Base-by-base conservation (phyloP, 2,113 vertebrate genomes). In the Myotis yumanensis region DNA sequence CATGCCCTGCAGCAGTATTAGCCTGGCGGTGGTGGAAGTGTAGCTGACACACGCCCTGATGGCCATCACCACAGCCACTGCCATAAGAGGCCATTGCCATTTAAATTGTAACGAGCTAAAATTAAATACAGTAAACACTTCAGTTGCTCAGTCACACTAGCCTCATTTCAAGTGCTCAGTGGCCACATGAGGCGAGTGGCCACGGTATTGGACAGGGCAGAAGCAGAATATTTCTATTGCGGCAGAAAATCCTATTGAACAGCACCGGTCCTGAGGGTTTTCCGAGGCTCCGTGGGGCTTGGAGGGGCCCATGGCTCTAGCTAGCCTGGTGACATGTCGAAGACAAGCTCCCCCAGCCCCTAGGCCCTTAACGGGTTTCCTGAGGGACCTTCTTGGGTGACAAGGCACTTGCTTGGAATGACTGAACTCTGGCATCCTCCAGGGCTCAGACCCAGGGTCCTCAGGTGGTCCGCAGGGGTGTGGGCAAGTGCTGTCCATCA, bases 181-280 rank as follows among this genome's bases (percentile, higher is more conserved):
- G 10, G 54, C 72, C 40, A 10, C 79, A 73, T 11, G 72, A 69
- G 76, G 69, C 62, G 11, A 2, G 57, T 22, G 82, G 32, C 83
- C 32, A 18, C 3, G 1, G 30, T 3, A 4, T 35, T 30, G 7
- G 54, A 23, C 7, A 10, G 64, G 3, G 40, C 15, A n/a, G 43
- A 72, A 8, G n/a, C 0, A 23, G 30, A 48, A 3, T 22, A 0
- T 35, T 22, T 9, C 62, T 7, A 1, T 40, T 30, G 8, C 2
- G 7, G 15, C 40, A 54, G 84, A 16, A 77, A 37, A 75, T n/a
- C 51, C 35, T 76, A 0, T 3, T 20, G 40, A 52, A 4, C 52
- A 11, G 40, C 18, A 6, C 77, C 84, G 51, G 43, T 11, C n/a
- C 51, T 1, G 37, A 51, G 51, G 16, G 54, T 5, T 18, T 69